Conservation (phyloP, 1,140 invertebrate species). For the Venustaconcha ellipsiformis region DNA sequence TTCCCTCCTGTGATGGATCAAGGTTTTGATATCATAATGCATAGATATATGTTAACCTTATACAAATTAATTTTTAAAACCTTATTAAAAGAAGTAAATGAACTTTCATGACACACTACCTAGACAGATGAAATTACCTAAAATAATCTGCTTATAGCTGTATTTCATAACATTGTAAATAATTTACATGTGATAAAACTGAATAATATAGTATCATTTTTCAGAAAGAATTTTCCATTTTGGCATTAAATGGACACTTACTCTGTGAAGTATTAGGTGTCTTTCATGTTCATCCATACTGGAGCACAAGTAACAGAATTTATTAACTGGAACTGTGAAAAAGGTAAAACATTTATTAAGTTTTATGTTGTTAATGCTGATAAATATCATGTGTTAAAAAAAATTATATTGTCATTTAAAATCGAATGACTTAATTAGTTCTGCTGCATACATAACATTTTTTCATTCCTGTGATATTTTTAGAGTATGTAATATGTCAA, state of each 20-base stretch:
- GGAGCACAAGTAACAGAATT: conserved; percentile 59
- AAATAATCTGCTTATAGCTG: not conserved
- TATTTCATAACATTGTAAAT: not conserved
- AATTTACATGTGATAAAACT: not conserved
- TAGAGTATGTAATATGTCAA: too few relatives aligned
- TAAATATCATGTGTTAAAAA: not conserved
- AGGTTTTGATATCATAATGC: too few relatives aligned
- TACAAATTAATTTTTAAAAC: too few relatives aligned
- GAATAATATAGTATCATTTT: not conserved
- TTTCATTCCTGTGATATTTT: too few relatives aligned
- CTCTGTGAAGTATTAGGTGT: conserved; percentile 43
- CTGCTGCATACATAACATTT: too few relatives aligned
- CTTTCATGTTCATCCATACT: conserved; percentile 61
- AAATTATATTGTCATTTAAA: not conserved
- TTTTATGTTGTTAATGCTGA: not conserved
- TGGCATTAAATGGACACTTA: not conserved
- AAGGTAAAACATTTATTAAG: not conserved
- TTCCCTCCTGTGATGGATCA: too few relatives aligned
- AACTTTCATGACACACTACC: too few relatives aligned
- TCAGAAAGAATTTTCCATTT: not conserved
- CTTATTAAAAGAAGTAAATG: too few relatives aligned
- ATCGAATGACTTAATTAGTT: too few relatives aligned
- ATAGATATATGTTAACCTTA: too few relatives aligned
- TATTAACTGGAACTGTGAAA: conserved; percentile 30
- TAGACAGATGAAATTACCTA: not conserved